Evolutionary conservation across 2,797 vertebrate species (phyloP).

Genomic region (Glyptemys insculpta): DNA sequence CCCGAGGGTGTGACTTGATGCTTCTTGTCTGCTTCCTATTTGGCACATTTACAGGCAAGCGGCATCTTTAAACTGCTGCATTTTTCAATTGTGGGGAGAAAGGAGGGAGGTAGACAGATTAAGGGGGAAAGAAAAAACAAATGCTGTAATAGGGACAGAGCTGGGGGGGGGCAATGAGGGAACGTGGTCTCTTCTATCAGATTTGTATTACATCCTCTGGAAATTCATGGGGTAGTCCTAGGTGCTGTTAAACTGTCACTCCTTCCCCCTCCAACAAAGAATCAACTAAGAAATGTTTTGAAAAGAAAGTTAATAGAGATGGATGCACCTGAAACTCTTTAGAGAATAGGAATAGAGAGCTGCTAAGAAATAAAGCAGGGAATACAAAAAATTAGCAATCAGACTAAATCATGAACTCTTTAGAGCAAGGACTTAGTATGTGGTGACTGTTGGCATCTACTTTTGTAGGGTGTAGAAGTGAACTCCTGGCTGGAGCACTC

Average conservation of each 20-base stretch:
- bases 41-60: neutral
- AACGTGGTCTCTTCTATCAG: neutral
- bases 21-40: neutral
- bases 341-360: too few relatives aligned
- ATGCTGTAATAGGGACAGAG: too few relatives aligned
- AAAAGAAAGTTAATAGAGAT: neutral
- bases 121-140: too few relatives aligned
- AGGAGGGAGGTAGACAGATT: too few relatives aligned
- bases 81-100: too few relatives aligned
- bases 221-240: neutral
- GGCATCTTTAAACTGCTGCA: neutral
- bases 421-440: too few relatives aligned
- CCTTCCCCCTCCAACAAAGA: too few relatives aligned
- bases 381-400: neutral
- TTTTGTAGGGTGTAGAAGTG: too few relatives aligned
- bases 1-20: neutral
- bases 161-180: neutral
- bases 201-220: neutral
- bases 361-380: neutral
- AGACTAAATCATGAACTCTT: too few relatives aligned
- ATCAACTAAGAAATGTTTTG: too few relatives aligned
- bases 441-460: too few relatives aligned
- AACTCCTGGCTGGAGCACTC: too few relatives aligned
- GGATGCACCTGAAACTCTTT: neutral
- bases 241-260: neutral